Conservation (phyloP, 2,797 vertebrate species). For the Carcharodon carcharias region DNA sequence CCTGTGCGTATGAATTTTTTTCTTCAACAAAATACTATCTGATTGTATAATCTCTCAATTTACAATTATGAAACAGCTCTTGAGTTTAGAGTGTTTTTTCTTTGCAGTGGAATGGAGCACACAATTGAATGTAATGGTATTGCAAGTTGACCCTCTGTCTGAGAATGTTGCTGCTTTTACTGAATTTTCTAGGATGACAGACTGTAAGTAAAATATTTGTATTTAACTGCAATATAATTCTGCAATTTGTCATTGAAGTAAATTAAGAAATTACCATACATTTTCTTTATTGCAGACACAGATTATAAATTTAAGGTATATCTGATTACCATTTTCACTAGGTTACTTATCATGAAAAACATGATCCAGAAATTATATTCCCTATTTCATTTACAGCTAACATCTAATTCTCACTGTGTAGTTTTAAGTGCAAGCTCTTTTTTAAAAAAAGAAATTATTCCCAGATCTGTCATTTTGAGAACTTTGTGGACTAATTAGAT, state of each 20-base stretch:
- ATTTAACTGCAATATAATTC: constrained; percentile 36
- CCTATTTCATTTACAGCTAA: not conserved
- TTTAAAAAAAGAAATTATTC: not conserved
- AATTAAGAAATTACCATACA: not conserved
- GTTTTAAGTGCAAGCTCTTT: not conserved
- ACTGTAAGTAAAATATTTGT: constrained; percentile 68
- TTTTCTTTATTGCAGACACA: constrained; percentile 37
- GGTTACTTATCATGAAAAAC: not conserved
- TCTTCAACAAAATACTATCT: not conserved
- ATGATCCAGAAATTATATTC: not conserved
- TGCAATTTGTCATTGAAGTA: not conserved
- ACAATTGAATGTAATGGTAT: constrained; percentile 63
- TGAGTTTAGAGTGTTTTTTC: constrained; percentile 38
- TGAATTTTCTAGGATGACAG: constrained; percentile 55
- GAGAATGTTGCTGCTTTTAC: constrained; percentile 81
- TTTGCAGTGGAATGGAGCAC: constrained; percentile 87
- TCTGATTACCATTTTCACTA: not conserved
- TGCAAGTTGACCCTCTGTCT: constrained; percentile 74
- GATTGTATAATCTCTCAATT: no score
- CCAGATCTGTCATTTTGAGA: not conserved
- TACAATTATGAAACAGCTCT: constrained; percentile 1
- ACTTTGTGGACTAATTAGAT: not conserved
- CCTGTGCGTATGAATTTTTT: constrained; percentile 60
- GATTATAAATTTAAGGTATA: not conserved
- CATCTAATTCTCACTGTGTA: not conserved